Conservation (phyloP, 2,888 invertebrate species). For the Nudaria mundana region DNA sequence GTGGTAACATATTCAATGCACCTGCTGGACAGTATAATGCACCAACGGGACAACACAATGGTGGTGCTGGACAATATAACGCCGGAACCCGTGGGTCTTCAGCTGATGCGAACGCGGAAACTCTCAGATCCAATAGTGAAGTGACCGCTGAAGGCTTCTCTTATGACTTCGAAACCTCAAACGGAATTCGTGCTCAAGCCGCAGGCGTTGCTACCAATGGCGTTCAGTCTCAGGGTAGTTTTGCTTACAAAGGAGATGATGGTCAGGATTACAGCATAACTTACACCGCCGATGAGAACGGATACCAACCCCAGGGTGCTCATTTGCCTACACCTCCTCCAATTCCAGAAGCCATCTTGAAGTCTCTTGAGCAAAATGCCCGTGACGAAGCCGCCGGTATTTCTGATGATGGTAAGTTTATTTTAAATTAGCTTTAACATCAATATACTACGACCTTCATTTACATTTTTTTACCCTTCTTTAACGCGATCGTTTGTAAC, state of each 20-base stretch:
- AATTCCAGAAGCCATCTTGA: slow-evolving; percentile 73
- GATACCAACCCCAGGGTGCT: slow-evolving; percentile 70
- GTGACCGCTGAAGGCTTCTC: slow-evolving; percentile 72
- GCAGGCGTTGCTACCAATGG: slow-evolving; percentile 71
- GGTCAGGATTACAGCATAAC: slow-evolving; percentile 76
- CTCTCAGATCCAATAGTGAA: slow-evolving; percentile 65
- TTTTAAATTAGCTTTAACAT: background rate
- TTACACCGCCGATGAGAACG: slow-evolving; percentile 76
- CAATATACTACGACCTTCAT: too few species aligned
- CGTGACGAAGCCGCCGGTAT: slow-evolving; percentile 76
- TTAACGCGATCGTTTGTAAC: too few species aligned
- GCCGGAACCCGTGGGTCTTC: slow-evolving; percentile 37
- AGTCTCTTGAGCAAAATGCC: slow-evolving; percentile 74
- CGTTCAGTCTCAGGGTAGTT: slow-evolving; percentile 74
- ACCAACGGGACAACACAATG: background rate
- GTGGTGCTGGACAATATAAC: slow-evolving; percentile 35
- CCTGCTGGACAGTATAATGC: slow-evolving; percentile 38
- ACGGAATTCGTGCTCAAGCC: slow-evolving; percentile 74
- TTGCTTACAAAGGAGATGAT: slow-evolving; percentile 74
- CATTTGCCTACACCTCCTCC: slow-evolving; percentile 75
- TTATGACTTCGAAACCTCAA: slow-evolving; percentile 74
- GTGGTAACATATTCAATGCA: slow-evolving; percentile 43
- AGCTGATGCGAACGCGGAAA: slow-evolving; percentile 66
- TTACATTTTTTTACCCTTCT: too few species aligned
- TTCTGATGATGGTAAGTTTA: slow-evolving; percentile 72